Percentiles rank a stretch among this genome's conserved stretches.
phyloP scores from a whole-genome alignment of 2,888 invertebrate genomes.

The Volucella inflata region DNA sequence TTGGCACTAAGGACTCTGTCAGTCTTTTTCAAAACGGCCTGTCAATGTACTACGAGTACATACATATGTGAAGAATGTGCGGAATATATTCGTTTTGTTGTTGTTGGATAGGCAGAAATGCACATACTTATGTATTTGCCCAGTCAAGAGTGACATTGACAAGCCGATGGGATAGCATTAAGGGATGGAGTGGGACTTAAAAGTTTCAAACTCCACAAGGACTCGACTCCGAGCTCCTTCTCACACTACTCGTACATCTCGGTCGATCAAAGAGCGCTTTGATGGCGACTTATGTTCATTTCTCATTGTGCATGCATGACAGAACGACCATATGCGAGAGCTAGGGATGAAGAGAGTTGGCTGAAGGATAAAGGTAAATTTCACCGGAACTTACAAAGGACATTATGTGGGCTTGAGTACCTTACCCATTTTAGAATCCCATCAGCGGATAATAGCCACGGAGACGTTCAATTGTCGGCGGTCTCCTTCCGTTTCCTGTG shows the following conservation, averaged over 20 bases:
- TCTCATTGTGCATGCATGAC: conserved; percentile 58
- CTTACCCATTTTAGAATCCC: conserved; percentile 47
- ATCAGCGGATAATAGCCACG: conserved; percentile 42
- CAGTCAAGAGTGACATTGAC: conserved; percentile 47
- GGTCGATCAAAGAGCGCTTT: conserved; percentile 62
- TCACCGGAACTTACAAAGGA: conserved; percentile 26
- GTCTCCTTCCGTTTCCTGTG: neutral
- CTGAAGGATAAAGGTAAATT: conserved; percentile 29
- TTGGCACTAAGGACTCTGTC: conserved; percentile 53
- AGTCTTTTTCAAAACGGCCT: conserved; percentile 47
- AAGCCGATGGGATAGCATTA: neutral
- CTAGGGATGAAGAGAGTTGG: conserved; percentile 7
- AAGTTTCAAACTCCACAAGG: neutral
- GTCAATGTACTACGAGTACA: no score
- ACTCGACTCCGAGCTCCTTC: no score
- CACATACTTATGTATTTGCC: conserved; percentile 56
- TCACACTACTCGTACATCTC: neutral
- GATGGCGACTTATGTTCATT: conserved; percentile 58
- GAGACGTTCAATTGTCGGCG: conserved; percentile 54
- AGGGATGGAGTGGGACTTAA: conserved; percentile 7
- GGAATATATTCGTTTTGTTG: neutral
- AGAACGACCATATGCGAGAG: conserved; percentile 1
- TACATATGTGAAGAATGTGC: no score
- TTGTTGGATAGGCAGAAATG: conserved; percentile 37
- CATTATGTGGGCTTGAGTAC: conserved; percentile 54